phyloP scores from a whole-genome alignment of 2,888 invertebrate genomes.

The Nomada lathburiana region DNA sequence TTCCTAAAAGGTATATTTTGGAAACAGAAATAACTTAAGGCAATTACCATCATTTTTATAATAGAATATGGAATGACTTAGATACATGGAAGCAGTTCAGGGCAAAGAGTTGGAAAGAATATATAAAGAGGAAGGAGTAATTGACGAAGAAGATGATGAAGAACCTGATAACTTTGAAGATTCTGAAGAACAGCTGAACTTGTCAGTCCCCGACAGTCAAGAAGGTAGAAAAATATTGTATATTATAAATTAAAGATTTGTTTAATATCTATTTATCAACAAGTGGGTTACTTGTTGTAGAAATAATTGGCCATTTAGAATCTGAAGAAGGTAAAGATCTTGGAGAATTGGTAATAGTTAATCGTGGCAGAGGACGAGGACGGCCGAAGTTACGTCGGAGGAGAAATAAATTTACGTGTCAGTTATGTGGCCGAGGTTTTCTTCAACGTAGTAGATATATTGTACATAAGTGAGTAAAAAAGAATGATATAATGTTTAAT shows the following conservation, averaged over 20 bases:
- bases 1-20: constrained; percentile 86
- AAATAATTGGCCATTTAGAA: constrained; percentile 89
- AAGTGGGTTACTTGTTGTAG: constrained; percentile 64
- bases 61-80: constrained; percentile 56
- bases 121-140: constrained; percentile 90
- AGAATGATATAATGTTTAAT: neutral
- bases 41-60: constrained; percentile 32
- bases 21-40: neutral
- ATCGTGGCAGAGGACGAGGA: constrained; percentile 86
- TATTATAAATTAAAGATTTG: neutral
- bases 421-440: constrained; percentile 86
- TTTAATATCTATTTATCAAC: constrained; percentile 42
- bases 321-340: constrained; percentile 86
- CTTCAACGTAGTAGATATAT: constrained; percentile 85
- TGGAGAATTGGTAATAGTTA: constrained; percentile 88
- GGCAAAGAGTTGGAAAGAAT: constrained; percentile 91
- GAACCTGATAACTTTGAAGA: constrained; percentile 58
- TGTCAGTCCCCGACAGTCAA: constrained; percentile 75
- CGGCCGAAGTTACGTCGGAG: constrained; percentile 85
- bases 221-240: constrained; percentile 68
- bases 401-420: constrained; percentile 85
- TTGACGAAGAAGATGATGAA: constrained; percentile 86
- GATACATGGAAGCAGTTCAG: constrained; percentile 85
- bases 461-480: constrained; percentile 80
- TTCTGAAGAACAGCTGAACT: constrained; percentile 76